Evolutionary conservation across 1,140 invertebrate species (phyloP).

Genomic region (Polypedilum vanderplanki): DNA sequence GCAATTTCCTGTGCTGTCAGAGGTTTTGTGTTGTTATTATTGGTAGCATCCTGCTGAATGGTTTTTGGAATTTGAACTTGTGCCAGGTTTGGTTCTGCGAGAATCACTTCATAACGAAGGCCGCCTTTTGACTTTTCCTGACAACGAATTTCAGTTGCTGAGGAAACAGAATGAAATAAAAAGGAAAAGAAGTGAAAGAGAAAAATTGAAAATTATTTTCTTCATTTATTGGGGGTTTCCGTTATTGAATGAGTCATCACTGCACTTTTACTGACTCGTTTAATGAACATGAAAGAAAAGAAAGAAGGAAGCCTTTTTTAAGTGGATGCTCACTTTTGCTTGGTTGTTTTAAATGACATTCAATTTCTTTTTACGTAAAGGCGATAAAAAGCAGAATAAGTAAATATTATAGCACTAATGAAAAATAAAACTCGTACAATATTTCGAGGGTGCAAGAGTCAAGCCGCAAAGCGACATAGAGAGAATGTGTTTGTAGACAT

Average conservation of each 20-base stretch:
- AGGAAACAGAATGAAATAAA: constrained; percentile 33
- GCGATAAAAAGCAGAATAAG: not conserved
- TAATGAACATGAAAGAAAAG: not conserved
- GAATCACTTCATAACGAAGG: constrained; percentile 85
- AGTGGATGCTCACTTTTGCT: not conserved
- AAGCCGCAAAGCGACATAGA: not conserved
- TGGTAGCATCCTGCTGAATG: constrained; percentile 48
- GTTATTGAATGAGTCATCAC: not conserved
- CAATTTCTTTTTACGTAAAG: not conserved
- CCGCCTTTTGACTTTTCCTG: constrained; percentile 84
- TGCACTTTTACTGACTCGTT: constrained; percentile 6
- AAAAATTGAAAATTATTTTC: constrained; percentile 19
- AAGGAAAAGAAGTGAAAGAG: not conserved
- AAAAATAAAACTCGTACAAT: not conserved
- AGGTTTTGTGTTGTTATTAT: constrained; percentile 47
- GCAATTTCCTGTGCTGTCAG: constrained; percentile 77
- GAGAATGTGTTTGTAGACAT: not conserved
- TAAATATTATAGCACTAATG: not conserved
- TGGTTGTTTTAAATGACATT: not conserved
- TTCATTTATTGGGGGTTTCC: not conserved
- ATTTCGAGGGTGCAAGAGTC: not conserved
- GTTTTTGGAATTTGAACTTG: constrained; percentile 50
- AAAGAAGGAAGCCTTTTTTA: not conserved
- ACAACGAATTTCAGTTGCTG: constrained; percentile 81
- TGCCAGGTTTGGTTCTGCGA: constrained; percentile 66